Percentiles rank a stretch among this genome's conserved stretches.
These are phyloP conservation scores for Neodiprion pinetum DNA, from an alignment of 1,140 invertebrate species.

Conservation along the genomic window DNA sequence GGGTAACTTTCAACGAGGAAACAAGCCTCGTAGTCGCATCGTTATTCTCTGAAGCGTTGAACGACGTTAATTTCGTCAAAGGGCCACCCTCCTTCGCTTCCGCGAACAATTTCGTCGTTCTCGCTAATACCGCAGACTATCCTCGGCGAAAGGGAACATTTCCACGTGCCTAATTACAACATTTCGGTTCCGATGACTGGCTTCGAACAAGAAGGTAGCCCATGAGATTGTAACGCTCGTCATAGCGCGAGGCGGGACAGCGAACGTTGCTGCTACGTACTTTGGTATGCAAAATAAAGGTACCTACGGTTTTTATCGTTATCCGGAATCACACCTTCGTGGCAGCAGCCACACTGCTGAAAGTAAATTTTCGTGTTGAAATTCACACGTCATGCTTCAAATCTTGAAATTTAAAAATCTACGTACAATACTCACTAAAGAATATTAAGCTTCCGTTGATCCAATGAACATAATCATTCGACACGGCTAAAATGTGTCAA, in stretches of 20 bases:
- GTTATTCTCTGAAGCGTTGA: background rate
- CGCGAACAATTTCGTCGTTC: background rate
- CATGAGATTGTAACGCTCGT: background rate
- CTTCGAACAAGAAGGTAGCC: constrained; percentile 2
- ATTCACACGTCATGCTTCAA: no score
- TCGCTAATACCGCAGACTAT: background rate
- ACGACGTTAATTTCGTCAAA: background rate
- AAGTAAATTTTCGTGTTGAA: no score
- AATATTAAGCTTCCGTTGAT: no score
- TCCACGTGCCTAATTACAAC: background rate
- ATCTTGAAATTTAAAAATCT: no score
- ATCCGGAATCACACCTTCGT: background rate
- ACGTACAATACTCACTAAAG: no score
- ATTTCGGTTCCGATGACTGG: background rate
- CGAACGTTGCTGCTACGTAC: background rate
- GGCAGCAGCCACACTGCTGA: background rate
- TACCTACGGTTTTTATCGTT: background rate
- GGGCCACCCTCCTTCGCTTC: background rate
- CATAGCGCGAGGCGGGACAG: background rate
- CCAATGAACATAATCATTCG: no score
- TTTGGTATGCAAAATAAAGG: background rate
- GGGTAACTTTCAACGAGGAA: no score
- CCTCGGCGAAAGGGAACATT: constrained; percentile 4
- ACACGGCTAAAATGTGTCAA: no score
- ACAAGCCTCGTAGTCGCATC: background rate